A percentile compares a stretch with the other conserved stretches of the same genome.
Evolutionary conservation across 2,113 vertebrate species (phyloP).

Genomic region (Marcusenius ussheri): DNA sequence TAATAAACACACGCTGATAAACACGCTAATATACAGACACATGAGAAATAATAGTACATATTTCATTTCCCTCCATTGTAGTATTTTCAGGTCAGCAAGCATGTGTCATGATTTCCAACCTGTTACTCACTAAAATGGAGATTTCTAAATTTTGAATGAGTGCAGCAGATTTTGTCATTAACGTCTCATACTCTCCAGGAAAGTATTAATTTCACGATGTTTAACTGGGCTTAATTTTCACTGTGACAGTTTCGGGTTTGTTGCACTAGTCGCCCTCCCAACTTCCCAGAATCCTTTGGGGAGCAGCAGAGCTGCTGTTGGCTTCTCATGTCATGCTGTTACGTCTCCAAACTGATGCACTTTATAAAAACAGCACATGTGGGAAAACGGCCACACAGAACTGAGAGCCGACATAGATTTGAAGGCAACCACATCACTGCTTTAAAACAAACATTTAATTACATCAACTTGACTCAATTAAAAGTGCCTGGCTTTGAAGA

Average conservation of each 20-base stretch:
- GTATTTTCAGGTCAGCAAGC: not conserved
- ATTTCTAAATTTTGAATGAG: not conserved
- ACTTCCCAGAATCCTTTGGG: constrained; percentile 19
- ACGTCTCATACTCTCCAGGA: not conserved
- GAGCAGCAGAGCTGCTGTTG: constrained; percentile 28
- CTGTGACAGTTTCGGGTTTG: not conserved
- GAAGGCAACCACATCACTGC: constrained; percentile 16
- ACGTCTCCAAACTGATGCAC: constrained; percentile 35
- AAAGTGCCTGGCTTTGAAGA: not conserved
- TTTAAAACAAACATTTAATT: constrained; percentile 20
- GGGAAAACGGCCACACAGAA: not conserved
- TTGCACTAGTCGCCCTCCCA: not conserved
- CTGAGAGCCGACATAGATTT: constrained; percentile 1
- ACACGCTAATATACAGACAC: not conserved
- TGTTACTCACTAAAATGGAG: not conserved
- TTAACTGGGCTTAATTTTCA: not conserved
- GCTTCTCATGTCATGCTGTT: not conserved
- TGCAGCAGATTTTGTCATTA: not conserved
- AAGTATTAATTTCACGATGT: not conserved
- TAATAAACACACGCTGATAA: constrained; percentile 35
- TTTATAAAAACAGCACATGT: constrained; percentile 28
- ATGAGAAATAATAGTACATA: not conserved
- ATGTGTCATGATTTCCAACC: not conserved
- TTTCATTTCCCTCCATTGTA: not conserved
- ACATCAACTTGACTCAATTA: constrained; percentile 16